A percentile compares a stretch with the other conserved stretches of the same genome.
Conservation (phyloP, 2,888 invertebrate species). For the Amiota mariae region DNA sequence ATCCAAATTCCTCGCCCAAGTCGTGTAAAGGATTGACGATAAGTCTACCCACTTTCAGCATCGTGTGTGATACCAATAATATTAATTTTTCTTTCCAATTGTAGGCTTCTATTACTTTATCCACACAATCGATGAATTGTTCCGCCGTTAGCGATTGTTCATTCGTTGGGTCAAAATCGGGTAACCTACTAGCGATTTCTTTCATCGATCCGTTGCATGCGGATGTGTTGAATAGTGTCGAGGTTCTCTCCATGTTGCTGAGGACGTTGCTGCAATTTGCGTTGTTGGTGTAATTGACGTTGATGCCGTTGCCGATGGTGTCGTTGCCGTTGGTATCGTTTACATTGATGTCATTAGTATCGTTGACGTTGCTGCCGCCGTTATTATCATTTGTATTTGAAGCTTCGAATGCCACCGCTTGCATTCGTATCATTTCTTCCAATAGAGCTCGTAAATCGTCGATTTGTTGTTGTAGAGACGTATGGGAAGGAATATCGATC, state of each 20-base stretch:
- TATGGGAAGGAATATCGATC: too few species aligned
- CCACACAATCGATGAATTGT: not conserved
- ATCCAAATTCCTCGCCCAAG: conserved; percentile 29
- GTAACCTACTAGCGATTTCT: not conserved
- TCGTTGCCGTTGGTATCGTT: not conserved
- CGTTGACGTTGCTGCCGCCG: not conserved
- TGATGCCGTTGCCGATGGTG: not conserved
- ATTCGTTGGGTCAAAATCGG: conserved; percentile 16
- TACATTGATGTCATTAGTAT: not conserved
- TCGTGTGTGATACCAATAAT: not conserved
- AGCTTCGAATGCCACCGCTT: too few species aligned
- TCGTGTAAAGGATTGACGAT: not conserved
- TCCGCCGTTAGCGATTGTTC: conserved; percentile 11
- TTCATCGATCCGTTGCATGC: not conserved
- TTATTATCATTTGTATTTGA: not conserved
- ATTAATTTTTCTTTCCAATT: conserved; percentile 11
- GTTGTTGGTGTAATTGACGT: not conserved
- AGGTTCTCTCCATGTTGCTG: not conserved
- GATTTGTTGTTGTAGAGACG: too few species aligned
- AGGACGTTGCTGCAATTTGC: not conserved
- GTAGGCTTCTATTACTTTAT: conserved; percentile 14
- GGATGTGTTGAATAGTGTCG: not conserved
- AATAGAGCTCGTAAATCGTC: too few species aligned
- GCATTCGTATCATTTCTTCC: too few species aligned
- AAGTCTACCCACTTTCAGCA: not conserved